These are phyloP conservation scores for Eudyptes chrysolophus DNA, from an alignment of 2,113 vertebrate species.

Conservation along the genomic window DNA sequence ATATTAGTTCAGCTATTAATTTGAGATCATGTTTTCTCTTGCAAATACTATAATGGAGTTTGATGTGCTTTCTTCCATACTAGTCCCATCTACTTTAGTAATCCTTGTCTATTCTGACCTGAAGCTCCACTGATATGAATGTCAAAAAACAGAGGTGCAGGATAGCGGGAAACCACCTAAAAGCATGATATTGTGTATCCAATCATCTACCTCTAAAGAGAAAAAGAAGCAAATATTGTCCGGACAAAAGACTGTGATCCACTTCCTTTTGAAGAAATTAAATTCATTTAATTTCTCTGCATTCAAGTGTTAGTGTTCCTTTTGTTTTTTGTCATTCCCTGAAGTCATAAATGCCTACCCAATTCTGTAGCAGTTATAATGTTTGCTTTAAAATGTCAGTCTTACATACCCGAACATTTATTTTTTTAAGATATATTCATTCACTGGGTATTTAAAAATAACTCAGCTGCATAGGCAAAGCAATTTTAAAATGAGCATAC, in stretches of 20 bases:
- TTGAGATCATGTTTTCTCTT: not conserved
- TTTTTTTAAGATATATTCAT: not conserved
- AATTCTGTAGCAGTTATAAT: not conserved
- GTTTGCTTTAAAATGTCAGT: not conserved
- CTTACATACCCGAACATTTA: not conserved
- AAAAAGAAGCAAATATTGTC: not conserved
- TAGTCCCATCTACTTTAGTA: not conserved
- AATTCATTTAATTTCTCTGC: not conserved
- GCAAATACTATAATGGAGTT: not conserved
- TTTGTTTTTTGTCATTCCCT: not conserved
- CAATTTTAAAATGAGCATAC: not conserved
- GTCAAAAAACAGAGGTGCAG: not conserved
- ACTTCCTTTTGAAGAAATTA: not conserved
- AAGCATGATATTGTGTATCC: not conserved
- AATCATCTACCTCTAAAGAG: not conserved
- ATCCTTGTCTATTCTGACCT: not conserved
- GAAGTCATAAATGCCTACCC: not conserved
- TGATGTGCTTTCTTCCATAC: not conserved
- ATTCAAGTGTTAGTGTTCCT: not conserved
- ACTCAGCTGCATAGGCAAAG: not conserved
- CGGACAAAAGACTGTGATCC: not conserved
- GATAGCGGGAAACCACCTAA: not conserved
- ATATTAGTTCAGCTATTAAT: not conserved
- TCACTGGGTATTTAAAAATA: not conserved
- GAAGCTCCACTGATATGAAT: not conserved